Evolutionary conservation across 2,888 invertebrate genomes (phyloP).

Genomic region (Rhamphomyia laevipes): DNA sequence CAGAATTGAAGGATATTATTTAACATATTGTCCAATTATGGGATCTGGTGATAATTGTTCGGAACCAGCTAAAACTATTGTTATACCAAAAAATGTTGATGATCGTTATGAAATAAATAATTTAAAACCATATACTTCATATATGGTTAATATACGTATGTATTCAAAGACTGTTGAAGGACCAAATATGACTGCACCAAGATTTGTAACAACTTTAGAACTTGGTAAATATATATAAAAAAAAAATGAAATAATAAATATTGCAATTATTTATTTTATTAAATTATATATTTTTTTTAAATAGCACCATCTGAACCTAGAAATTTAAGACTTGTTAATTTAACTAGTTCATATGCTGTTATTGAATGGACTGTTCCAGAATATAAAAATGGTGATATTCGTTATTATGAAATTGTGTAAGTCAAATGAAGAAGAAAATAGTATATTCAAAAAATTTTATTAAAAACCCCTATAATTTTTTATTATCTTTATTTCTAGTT

Average conservation of each 20-base stretch:
- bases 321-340: constrained; percentile 39
- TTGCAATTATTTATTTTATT: too few species aligned
- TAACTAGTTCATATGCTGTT: constrained; percentile 48
- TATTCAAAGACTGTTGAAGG: constrained; percentile 44
- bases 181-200: constrained; percentile 44
- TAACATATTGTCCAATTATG: constrained; percentile 60
- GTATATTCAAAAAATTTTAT: too few species aligned
- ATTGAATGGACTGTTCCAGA: constrained; percentile 55
- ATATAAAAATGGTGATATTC: constrained; percentile 60
- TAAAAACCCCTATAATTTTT: too few species aligned
- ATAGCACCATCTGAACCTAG: constrained; percentile 45
- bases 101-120: constrained; percentile 42
- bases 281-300: constrained; percentile 13
- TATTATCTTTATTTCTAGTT: constrained; percentile 4
- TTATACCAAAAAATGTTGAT: constrained; percentile 18
- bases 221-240: too few species aligned
- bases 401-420: constrained; percentile 52
- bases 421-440: constrained; percentile 14
- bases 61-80: constrained; percentile 31
- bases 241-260: too few species aligned
- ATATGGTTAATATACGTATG: constrained; percentile 52
- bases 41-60: constrained; percentile 29
- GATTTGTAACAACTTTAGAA: constrained; percentile 56
- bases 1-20: constrained; percentile 58
- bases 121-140: constrained; percentile 58